Evolutionary conservation across 2,888 invertebrate genomes (phyloP).

Genomic region (Lasioglossum malachurum): DNA sequence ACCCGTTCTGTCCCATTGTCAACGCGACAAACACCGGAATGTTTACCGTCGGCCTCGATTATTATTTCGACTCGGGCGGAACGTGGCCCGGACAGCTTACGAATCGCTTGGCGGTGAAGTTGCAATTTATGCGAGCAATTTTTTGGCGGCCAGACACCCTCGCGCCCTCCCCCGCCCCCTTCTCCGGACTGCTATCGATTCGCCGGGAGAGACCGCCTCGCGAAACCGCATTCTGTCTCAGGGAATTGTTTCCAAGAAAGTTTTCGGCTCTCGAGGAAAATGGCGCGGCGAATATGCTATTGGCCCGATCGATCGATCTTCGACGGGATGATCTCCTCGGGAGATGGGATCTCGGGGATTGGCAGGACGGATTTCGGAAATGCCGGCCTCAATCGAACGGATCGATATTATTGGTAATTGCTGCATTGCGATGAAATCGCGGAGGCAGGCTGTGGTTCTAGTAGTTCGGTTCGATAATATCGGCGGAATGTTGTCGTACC

Average conservation of each 20-base stretch:
- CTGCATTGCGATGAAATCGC: neutral
- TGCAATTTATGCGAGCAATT: slow-evolving; percentile 37
- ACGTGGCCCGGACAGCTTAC: slow-evolving; percentile 29
- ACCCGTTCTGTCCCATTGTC: slow-evolving; percentile 20
- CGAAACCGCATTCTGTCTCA: neutral
- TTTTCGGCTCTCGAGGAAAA: neutral
- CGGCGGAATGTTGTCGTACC: neutral
- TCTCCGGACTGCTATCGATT: slow-evolving; percentile 1
- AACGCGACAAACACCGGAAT: slow-evolving; percentile 3
- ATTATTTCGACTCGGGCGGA: slow-evolving; percentile 43
- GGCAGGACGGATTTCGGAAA: neutral
- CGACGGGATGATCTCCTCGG: neutral
- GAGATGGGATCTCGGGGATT: neutral
- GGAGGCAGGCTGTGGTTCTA: neutral
- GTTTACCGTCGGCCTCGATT: slow-evolving; percentile 38
- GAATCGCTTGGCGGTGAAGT: slow-evolving; percentile 21
- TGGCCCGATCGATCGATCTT: neutral
- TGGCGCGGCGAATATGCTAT: neutral
- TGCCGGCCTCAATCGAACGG: neutral
- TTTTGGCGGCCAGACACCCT: neutral
- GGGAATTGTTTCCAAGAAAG: neutral
- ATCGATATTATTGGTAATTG: slow-evolving; percentile 7
- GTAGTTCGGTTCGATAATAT: neutral
- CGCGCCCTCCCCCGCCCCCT: neutral
- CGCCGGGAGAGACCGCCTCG: neutral